A percentile compares a stretch with the other conserved stretches of the same genome.
Conservation (phyloP, 2,888 invertebrate genomes). For the Antheraea yamamai region DNA sequence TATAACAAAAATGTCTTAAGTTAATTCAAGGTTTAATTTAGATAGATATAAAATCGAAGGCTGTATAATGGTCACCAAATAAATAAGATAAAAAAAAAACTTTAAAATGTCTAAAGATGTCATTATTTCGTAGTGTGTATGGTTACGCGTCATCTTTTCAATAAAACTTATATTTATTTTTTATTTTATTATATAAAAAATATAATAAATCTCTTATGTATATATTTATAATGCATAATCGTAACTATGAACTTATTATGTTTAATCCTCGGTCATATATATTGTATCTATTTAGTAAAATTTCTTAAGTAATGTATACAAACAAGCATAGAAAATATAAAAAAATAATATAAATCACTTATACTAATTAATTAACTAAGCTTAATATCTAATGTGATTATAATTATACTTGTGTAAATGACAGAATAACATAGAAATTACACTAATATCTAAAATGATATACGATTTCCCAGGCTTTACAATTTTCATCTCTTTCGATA, state of each 20-base stretch:
- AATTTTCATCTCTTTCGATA: neutral
- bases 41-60: constrained; percentile 24
- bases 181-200: constrained; percentile 15
- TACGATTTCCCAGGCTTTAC: neutral
- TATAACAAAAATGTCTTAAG: constrained; percentile 25
- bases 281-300: neutral
- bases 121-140: constrained; percentile 9
- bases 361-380: neutral
- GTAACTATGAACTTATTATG: neutral
- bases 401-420: neutral
- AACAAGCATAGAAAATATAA: neutral
- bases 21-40: constrained; percentile 22
- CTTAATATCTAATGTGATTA: neutral
- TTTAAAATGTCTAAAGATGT: constrained; percentile 22
- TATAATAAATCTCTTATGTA: neutral
- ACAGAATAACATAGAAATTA: neutral
- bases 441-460: neutral
- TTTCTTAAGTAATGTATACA: neutral
- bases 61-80: constrained; percentile 26
- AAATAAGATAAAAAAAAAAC: constrained; percentile 22
- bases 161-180: constrained; percentile 13
- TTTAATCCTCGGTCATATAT: neutral
- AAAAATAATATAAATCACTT: neutral
- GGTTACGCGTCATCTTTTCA: neutral
- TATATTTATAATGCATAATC: constrained; percentile 5